These are phyloP conservation scores for Tangara arthus DNA, from an alignment of 2,797 vertebrate genomes.

Conservation along the genomic window DNA sequence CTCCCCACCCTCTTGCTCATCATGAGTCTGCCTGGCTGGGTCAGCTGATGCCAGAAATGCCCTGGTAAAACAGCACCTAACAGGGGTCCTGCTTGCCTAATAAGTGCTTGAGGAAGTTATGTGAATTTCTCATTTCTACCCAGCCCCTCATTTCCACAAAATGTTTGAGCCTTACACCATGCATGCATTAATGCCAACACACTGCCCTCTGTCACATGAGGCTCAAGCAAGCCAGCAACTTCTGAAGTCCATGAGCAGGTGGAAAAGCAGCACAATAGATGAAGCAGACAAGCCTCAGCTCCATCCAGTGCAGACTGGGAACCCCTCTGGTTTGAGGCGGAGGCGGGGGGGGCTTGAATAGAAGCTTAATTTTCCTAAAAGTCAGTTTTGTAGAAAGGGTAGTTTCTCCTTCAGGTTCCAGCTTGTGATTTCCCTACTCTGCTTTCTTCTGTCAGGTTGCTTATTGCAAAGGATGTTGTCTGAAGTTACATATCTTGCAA, in stretches of 20 bases:
- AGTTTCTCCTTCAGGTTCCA: neutral
- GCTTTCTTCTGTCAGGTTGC: neutral
- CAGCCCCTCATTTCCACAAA: neutral
- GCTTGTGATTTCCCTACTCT: neutral
- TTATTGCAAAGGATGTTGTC: neutral
- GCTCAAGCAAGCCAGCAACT: neutral
- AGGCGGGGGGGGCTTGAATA: fast-evolving
- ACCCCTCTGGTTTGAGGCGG: neutral
- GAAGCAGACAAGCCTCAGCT: neutral
- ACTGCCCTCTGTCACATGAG: fast-evolving
- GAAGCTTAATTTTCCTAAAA: neutral
- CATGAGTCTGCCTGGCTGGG: neutral
- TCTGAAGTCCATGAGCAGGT: neutral
- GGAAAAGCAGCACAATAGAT: neutral
- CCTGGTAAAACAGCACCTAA: fast-evolving
- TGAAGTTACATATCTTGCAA: neutral
- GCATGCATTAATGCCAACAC: fast-evolving
- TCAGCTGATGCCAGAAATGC: neutral
- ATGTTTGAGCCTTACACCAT: neutral
- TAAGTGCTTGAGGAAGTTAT: neutral
- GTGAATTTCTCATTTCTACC: neutral
- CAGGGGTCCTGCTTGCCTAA: neutral
- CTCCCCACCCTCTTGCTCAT: neutral
- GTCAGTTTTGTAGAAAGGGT: neutral
- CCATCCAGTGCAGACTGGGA: neutral